Evolutionary conservation across 1,140 invertebrate species (phyloP).

Genomic region (Gonatopus flavifemur): DNA sequence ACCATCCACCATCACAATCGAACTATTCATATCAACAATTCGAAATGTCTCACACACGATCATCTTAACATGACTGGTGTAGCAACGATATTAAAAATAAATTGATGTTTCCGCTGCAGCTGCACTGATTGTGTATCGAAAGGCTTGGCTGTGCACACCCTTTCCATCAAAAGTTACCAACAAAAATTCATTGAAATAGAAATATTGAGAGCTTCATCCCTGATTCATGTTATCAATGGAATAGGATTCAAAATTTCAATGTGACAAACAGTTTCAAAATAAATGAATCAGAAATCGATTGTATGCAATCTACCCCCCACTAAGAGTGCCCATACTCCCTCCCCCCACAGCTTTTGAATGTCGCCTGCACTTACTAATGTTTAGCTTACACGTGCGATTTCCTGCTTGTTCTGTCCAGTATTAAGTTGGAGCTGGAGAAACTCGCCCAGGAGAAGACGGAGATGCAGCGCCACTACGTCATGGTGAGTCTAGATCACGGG

Average conservation of each 20-base stretch:
- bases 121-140: conserved; percentile 55
- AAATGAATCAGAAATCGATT: too few relatives aligned
- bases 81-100: conserved; percentile 45
- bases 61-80: conserved; percentile 7
- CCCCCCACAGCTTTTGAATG: conserved; percentile 37
- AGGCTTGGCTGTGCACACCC: conserved; percentile 45
- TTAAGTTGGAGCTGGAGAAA: conserved; percentile 90
- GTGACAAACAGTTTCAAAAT: too few relatives aligned
- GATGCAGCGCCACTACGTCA: conserved; percentile 97
- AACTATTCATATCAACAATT: too few relatives aligned
- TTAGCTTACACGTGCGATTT: conserved; percentile 52
- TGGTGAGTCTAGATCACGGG: conserved; percentile 70
- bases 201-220: not conserved
- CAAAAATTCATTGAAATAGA: not conserved
- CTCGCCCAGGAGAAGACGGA: conserved; percentile 95
- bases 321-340: not conserved
- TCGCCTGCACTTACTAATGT: conserved; percentile 48
- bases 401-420: conserved; percentile 64
- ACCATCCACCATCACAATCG: too few relatives aligned
- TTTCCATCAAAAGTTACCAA: conserved; percentile 19
- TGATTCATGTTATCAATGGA: too few relatives aligned
- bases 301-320: not conserved
- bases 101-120: conserved; percentile 52
- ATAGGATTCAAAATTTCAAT: too few relatives aligned
- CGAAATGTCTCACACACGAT: not conserved